A percentile compares a stretch with the other conserved stretches of the same genome.
phyloP scores from a whole-genome alignment of 2,113 vertebrate genomes.

The Riparia riparia region DNA sequence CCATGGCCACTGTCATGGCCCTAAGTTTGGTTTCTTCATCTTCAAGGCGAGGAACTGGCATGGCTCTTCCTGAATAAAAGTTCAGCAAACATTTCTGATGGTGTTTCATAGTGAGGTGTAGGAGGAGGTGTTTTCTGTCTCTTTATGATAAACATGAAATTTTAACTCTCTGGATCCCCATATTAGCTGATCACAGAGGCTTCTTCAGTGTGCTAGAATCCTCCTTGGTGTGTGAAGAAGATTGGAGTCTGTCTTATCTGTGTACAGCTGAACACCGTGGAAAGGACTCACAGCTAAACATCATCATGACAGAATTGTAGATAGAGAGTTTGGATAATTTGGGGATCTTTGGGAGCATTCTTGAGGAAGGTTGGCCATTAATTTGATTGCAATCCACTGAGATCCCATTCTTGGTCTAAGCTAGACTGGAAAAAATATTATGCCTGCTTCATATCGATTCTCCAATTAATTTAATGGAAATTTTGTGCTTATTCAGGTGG shows the following conservation, averaged over 20 bases:
- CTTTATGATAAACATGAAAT: too few relatives aligned
- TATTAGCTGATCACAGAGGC: not conserved
- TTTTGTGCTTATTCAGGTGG: not conserved
- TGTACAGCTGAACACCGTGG: not conserved
- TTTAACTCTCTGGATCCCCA: too few relatives aligned
- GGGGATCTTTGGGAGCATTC: not conserved
- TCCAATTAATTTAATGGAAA: not conserved
- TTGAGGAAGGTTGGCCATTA: not conserved
- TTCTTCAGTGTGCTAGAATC: not conserved
- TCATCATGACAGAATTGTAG: too few relatives aligned
- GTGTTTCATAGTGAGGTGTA: too few relatives aligned
- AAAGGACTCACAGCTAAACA: too few relatives aligned
- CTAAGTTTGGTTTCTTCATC: too few relatives aligned
- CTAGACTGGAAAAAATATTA: not conserved
- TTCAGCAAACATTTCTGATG: too few relatives aligned
- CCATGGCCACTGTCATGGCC: too few relatives aligned
- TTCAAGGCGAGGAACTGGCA: too few relatives aligned
- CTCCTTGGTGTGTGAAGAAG: not conserved
- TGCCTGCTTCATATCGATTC: not conserved
- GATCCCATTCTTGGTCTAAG: not conserved
- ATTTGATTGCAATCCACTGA: not conserved
- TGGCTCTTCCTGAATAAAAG: too few relatives aligned
- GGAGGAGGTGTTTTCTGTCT: too few relatives aligned
- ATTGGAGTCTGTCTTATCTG: not conserved
- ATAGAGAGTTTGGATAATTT: too few relatives aligned